These are phyloP conservation scores for Pollenia labialis DNA, from an alignment of 2,888 invertebrate genomes.

Conservation along the genomic window DNA sequence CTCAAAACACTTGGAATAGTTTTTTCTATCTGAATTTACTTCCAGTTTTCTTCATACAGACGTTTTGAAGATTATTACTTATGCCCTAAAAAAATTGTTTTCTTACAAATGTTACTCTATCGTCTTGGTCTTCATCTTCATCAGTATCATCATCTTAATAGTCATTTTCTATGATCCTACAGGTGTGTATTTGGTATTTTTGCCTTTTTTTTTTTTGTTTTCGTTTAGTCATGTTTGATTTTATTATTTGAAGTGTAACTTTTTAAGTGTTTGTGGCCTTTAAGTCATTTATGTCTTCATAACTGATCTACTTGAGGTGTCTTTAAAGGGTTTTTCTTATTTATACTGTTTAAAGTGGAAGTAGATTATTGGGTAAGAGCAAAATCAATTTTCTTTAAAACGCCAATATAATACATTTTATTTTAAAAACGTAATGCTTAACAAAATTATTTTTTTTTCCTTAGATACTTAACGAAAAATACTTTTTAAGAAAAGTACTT, in stretches of 20 bases:
- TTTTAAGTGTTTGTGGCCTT: slow-evolving; percentile 68
- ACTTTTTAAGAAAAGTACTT: too few relatives aligned
- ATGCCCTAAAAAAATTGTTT: neutral
- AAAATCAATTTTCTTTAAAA: neutral
- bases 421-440: neutral
- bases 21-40: slow-evolving; percentile 18
- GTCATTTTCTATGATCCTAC: slow-evolving; percentile 31
- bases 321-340: slow-evolving; percentile 49
- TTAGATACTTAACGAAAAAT: too few relatives aligned
- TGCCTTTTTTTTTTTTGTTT: slow-evolving; percentile 9
- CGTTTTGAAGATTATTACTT: slow-evolving; percentile 32
- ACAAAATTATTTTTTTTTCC: too few relatives aligned
- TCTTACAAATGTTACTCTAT: slow-evolving; percentile 15
- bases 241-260: slow-evolving; percentile 67
- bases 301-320: slow-evolving; percentile 72
- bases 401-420: neutral
- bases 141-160: slow-evolving; percentile 17
- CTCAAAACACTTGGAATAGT: slow-evolving; percentile 35
- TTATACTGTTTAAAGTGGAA: slow-evolving; percentile 7
- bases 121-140: slow-evolving; percentile 11
- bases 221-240: slow-evolving; percentile 55
- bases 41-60: slow-evolving; percentile 33
- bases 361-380: slow-evolving; percentile 14
- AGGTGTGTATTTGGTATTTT: slow-evolving; percentile 51
- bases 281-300: slow-evolving; percentile 75